A percentile compares a stretch with the other conserved stretches of the same genome.
Conservation (phyloP, 2,888 invertebrate species). For the Xanthia togata region DNA sequence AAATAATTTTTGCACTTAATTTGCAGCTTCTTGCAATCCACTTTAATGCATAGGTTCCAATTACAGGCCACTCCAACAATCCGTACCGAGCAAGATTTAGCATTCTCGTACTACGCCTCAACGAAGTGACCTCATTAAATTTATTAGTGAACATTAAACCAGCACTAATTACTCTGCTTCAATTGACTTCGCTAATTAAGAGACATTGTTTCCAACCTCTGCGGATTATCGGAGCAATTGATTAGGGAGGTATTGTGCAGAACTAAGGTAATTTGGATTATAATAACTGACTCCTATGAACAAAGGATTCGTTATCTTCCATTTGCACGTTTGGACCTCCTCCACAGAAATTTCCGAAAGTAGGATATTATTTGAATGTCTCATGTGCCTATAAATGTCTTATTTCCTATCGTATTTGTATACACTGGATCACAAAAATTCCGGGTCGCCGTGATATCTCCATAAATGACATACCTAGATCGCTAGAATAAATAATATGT, state of each 20-base stretch:
- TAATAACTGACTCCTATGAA: not conserved
- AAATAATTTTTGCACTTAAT: not conserved
- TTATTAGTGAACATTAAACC: conserved; percentile 34
- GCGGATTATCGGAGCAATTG: conserved; percentile 22
- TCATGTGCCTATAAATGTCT: too few relatives aligned
- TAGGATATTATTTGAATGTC: too few relatives aligned
- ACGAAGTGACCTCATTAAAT: conserved; percentile 37
- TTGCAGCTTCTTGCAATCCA: not conserved
- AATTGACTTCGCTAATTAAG: conserved; percentile 46
- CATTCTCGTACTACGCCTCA: not conserved
- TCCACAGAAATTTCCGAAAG: not conserved
- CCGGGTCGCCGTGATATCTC: too few relatives aligned
- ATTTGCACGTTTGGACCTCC: not conserved
- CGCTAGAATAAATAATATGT: too few relatives aligned
- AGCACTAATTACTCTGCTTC: conserved; percentile 32
- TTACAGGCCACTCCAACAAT: not conserved
- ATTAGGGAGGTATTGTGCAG: conserved; percentile 18
- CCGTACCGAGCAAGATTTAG: not conserved
- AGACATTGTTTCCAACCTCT: conserved; percentile 24
- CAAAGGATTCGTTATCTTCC: not conserved
- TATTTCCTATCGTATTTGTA: too few relatives aligned
- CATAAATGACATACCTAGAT: too few relatives aligned
- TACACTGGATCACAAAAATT: too few relatives aligned
- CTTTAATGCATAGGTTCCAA: not conserved
- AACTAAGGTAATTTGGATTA: not conserved